Evolutionary conservation across 37 sponge, comb jelly and placozoan species (phyloP), one percentile per base, ranked within the genome.

Genomic region (Crambe crambe): DNA sequence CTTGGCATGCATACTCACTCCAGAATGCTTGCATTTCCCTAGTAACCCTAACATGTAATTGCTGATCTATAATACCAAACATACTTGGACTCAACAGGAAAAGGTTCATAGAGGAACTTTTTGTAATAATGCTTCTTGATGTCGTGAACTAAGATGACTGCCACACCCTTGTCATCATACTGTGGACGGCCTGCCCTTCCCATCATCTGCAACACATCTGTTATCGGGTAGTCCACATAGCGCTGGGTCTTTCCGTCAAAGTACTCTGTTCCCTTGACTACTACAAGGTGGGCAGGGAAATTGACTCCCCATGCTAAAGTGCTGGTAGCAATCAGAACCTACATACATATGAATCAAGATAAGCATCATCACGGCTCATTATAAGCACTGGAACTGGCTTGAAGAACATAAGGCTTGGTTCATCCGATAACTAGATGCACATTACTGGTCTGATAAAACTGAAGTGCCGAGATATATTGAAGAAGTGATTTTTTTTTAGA

Each of bases 121-220:
- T 91, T 95, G 63, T 98, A 98, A 82, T 93, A 98, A 67, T 98
- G 90, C 60, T 98, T 98, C 87, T 98, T 98, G 76, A 89, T 82
- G 74, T 98, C 96, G 57, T 98, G 99, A 8, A 98, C 96, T 29
- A 96, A 81, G 34, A 98, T 94, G 4, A 89, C 85, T 8, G 99
- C 99, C 43, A 94, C 93, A 31, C 99, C 99, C 64, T 83, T 74
- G 72, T 93, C 93, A 56, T 98, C 99, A 68, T 86, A 98, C 95
- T 98, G 99, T 4, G 99, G 99, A 29, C 99, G 81, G 0, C 99
- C 99, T 0, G 99, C 99, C n/a, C 99, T 54, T 0, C 99, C 99
- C 99, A 98, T 98, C 99, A 98, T 98, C 87, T 98, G 99, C 36
- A 98, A 86, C 10, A 98, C 96, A 66, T 98, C 99, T 34, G 99